Percentiles rank a stretch among this genome's conserved stretches.
These are phyloP conservation scores for Eupithecia pulchellata DNA, from an alignment of 2,888 invertebrate genomes.

Conservation along the genomic window DNA sequence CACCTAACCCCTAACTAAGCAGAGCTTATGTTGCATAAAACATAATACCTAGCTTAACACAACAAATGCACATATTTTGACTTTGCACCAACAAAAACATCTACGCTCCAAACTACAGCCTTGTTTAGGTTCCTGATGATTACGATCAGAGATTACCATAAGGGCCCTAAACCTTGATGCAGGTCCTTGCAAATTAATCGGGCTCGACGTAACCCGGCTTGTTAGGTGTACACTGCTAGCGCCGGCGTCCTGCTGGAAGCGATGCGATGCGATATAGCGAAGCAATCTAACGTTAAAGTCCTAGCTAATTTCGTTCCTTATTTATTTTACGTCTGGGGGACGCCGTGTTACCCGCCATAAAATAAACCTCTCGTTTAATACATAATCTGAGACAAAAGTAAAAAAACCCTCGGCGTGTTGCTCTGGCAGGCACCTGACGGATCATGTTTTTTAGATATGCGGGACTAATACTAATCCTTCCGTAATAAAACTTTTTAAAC, in stretches of 20 bases:
- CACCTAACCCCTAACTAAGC: too few relatives aligned
- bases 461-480: too few relatives aligned
- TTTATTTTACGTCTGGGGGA: background rate
- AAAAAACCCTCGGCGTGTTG: too few relatives aligned
- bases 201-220: constrained; percentile 13
- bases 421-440: too few relatives aligned
- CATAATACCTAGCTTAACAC: background rate
- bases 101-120: background rate
- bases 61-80: background rate
- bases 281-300: background rate
- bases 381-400: too few relatives aligned
- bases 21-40: background rate
- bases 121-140: background rate
- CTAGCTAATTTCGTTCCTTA: too few relatives aligned
- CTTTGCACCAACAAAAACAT: background rate
- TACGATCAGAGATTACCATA: constrained; percentile 23
- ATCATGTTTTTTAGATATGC: too few relatives aligned
- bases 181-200: constrained; percentile 55
- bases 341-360: background rate
- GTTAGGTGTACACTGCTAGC: background rate
- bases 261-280: background rate
- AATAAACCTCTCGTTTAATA: background rate
- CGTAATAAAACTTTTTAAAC: too few relatives aligned
- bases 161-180: constrained; percentile 33
- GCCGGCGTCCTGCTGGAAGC: background rate